A percentile compares a stretch with the other conserved stretches of the same genome.
Evolutionary conservation across 2,113 vertebrate genomes (phyloP).

Genomic region (Macrotis lagotis): DNA sequence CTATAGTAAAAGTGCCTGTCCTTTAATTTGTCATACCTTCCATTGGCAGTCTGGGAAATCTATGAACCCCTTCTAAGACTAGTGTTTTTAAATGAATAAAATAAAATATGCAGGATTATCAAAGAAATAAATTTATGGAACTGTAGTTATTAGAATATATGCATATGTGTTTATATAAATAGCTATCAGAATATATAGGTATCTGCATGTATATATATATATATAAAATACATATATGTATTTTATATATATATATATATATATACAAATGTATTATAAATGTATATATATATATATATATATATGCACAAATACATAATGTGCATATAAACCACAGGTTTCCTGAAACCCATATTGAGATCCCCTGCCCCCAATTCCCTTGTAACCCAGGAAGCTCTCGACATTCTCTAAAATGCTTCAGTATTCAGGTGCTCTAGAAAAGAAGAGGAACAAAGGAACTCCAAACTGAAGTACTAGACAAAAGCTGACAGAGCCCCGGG

Average conservation of each 20-base stretch:
- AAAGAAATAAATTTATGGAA: neutral
- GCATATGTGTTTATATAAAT: neutral
- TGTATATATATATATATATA: too few species aligned
- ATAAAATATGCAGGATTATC: neutral
- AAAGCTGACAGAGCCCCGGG: neutral
- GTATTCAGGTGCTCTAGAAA: neutral
- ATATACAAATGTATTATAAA: too few species aligned
- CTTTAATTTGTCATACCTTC: neutral
- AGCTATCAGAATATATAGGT: neutral
- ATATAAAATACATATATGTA: too few species aligned
- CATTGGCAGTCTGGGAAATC: neutral
- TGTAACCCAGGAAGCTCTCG: neutral
- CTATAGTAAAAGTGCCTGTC: neutral
- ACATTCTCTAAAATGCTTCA: neutral
- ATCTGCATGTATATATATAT: too few species aligned
- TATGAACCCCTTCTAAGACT: neutral
- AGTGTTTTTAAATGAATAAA: neutral
- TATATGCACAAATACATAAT: neutral
- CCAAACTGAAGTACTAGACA: neutral
- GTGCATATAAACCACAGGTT: neutral
- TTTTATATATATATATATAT: too few species aligned
- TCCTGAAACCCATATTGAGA: neutral
- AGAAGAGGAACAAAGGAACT: neutral
- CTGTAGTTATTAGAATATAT: neutral
- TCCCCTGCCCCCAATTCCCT: neutral